Evolutionary conservation across 2,888 invertebrate genomes (phyloP), one percentile per base, ranked within the genome.

Genomic region (Spatulosminthurus flaviceps): DNA sequence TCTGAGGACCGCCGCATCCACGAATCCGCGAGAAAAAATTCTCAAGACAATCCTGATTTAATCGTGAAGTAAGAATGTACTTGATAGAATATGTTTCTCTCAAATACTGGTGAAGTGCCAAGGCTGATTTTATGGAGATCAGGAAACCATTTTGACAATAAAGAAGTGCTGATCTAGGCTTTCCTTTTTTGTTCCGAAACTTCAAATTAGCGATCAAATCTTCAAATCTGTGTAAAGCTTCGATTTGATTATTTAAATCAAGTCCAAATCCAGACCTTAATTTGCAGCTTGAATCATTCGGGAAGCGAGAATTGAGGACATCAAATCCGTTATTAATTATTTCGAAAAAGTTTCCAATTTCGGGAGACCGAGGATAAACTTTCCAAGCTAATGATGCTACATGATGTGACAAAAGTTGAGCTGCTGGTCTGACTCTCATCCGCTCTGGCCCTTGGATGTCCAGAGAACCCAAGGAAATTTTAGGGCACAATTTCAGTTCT

Each of bases 401-500:
- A 24, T 43, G 60, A 51, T 76, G 42, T 13, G 81, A 82, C 16
- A 82, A 77, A 0, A 82, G 29, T 43, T 82, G 76, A 2, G 67
- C 79, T 24, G 82, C 82, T 7, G 77, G 72, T 26, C 67, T n/a
- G 51, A 83, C 82, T 24, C 71, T 51, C 78, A 82, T 82, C 43
- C 83, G 21, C 11, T 78, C 80, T 16, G 78, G 16, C 4, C 81
- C 81, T 1, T 11, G 41, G 0, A 79, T 9, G 0, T 77, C 43
- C 1, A 82, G 16, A 19, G 64, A 21, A 0, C 34, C 11, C 0
- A 13, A 0, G 28, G 79, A 77, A 1, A 82, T 34, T 16, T 80
- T 77, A 21, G 72, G 77, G 34, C 66, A 76, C n/a, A 80, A 22
- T n/a, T 75, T 73, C 26, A 82, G 29, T n/a, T 80, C 80, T 11